Percentiles rank a stretch among this genome's conserved stretches.
Conservation (phyloP, 2,888 invertebrate genomes). For the Drosophila silvestris region DNA sequence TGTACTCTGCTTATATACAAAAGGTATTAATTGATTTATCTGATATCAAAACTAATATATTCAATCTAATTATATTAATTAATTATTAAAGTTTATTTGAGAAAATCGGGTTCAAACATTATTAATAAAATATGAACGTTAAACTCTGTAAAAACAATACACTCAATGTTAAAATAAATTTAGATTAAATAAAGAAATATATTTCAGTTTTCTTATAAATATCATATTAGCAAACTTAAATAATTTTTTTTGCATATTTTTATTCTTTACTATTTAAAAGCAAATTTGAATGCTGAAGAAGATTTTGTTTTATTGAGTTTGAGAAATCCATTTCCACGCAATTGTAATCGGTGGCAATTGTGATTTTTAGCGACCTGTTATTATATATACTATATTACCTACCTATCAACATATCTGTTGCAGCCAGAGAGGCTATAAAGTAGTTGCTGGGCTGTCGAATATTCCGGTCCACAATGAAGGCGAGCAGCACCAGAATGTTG, state of each 20-base stretch:
- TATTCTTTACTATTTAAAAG: too few species aligned
- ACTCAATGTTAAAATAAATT: not conserved
- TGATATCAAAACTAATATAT: not conserved
- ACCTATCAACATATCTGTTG: constrained; percentile 98
- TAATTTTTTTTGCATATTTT: not conserved
- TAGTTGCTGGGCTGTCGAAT: constrained; percentile 99
- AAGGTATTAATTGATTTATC: not conserved
- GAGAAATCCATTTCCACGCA: not conserved
- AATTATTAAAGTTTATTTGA: not conserved
- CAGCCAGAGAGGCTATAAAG: constrained; percentile 99
- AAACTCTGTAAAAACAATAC: not conserved
- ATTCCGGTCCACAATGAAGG: constrained; percentile 97
- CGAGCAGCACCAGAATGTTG: constrained; percentile 96
- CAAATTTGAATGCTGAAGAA: not conserved
- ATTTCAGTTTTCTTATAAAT: too few species aligned
- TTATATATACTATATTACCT: constrained; percentile 4
- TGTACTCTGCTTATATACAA: too few species aligned
- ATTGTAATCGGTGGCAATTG: not conserved
- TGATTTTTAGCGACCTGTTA: not conserved
- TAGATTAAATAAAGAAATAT: not conserved
- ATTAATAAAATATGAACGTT: not conserved
- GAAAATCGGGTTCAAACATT: not conserved
- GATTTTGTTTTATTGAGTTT: not conserved
- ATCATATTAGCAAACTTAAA: not conserved
- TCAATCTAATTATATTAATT: not conserved